These are phyloP conservation scores for Pogonocherus hispidulus DNA, from an alignment of 2,888 invertebrate species.

Conservation along the genomic window DNA sequence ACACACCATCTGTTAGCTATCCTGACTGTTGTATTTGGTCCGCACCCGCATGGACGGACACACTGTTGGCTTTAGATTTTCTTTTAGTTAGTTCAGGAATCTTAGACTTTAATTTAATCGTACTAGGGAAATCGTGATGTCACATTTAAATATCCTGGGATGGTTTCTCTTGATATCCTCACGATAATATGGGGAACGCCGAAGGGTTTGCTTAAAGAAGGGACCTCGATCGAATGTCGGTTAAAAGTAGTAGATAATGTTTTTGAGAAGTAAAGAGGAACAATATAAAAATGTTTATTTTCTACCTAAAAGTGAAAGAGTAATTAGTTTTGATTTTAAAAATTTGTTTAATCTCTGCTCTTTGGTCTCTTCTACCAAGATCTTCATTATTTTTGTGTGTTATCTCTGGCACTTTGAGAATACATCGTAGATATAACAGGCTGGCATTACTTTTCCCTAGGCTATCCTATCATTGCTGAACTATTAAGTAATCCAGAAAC, in stretches of 20 bases:
- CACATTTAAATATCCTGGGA: not conserved
- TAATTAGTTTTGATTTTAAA: no score
- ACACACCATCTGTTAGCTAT: constrained; percentile 54
- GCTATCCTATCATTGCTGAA: constrained; percentile 31
- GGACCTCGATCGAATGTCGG: not conserved
- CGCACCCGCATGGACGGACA: constrained; percentile 48
- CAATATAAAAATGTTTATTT: no score
- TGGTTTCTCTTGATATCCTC: not conserved
- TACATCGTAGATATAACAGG: not conserved
- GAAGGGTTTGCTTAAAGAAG: not conserved
- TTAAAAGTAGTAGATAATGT: no score
- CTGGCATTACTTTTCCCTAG: constrained; percentile 21
- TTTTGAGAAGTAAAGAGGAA: no score
- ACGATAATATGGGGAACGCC: not conserved
- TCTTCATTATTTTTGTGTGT: constrained; percentile 1
- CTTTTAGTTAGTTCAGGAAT: constrained; percentile 36
- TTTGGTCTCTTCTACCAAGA: not conserved
- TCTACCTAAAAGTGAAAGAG: no score
- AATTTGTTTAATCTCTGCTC: no score
- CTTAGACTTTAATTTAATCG: constrained; percentile 36
- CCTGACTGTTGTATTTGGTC: constrained; percentile 56
- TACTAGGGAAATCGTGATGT: constrained; percentile 20
- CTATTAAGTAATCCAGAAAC: constrained; percentile 25
- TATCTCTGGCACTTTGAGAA: not conserved
- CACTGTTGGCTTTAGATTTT: constrained; percentile 35